phyloP scores from a whole-genome alignment of 2,888 invertebrate species.

The Phaedon cochleariae region DNA sequence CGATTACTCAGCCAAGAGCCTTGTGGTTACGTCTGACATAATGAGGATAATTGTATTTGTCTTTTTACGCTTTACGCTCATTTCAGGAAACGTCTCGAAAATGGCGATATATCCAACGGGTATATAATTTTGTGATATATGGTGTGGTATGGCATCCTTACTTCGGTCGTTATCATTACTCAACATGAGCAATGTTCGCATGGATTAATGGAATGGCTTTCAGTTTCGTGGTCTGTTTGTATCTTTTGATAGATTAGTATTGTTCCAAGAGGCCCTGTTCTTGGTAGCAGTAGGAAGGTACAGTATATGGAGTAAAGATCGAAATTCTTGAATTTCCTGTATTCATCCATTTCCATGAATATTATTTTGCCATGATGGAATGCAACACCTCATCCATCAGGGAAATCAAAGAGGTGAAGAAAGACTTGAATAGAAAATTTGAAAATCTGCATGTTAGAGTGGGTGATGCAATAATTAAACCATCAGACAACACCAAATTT shows the following conservation, averaged over 20 bases:
- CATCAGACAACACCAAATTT: no score
- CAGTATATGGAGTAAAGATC: no score
- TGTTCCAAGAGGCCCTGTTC: no score
- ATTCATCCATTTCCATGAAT: no score
- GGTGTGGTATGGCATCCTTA: constrained; percentile 21
- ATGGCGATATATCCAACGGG: constrained; percentile 25
- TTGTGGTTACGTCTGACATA: constrained; percentile 34
- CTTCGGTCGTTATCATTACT: constrained; percentile 22
- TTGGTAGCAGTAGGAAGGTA: no score
- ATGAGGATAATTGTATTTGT: constrained; percentile 36
- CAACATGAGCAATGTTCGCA: constrained; percentile 14
- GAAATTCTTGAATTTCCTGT: no score
- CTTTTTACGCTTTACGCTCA: constrained; percentile 23
- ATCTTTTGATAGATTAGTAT: neutral
- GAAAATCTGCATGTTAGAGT: no score
- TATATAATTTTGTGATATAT: constrained; percentile 33
- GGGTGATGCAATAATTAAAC: no score
- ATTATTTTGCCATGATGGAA: no score
- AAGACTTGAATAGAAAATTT: no score
- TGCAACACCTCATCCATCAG: no score
- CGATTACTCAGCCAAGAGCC: constrained; percentile 22
- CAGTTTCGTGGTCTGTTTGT: neutral
- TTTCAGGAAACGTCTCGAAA: constrained; percentile 26
- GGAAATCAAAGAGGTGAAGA: no score
- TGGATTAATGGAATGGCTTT: neutral